Conservation (phyloP, 2,113 vertebrate genomes). For the Lophius piscatorius region DNA sequence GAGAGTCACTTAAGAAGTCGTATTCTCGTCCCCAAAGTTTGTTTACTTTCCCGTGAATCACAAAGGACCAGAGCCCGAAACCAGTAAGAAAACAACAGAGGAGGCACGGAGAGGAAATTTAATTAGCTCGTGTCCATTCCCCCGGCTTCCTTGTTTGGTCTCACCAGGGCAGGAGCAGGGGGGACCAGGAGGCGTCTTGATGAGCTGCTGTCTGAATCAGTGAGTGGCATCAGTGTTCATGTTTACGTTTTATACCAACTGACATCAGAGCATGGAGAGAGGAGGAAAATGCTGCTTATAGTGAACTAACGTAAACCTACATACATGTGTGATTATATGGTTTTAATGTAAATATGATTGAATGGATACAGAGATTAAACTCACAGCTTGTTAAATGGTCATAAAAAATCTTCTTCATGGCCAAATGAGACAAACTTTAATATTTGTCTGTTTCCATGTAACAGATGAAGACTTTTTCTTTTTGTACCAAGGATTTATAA, state of each 20-base stretch:
- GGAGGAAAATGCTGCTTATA: slow-evolving; percentile 48
- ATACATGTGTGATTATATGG: slow-evolving; percentile 3
- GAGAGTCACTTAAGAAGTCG: slow-evolving; percentile 39
- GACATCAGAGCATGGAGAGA: slow-evolving; percentile 16
- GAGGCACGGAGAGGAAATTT: slow-evolving; percentile 69
- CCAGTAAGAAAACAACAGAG: slow-evolving; percentile 72
- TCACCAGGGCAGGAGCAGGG: slow-evolving; percentile 46
- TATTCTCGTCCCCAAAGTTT: slow-evolving; percentile 40
- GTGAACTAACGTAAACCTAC: slow-evolving; percentile 29
- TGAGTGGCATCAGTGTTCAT: slow-evolving; percentile 15
- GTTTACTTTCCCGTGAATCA: slow-evolving; percentile 73
- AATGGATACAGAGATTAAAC: slow-evolving; percentile 1
- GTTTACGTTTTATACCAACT: slow-evolving; percentile 28
- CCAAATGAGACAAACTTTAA: too few relatives aligned
- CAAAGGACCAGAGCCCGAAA: slow-evolving; percentile 63
- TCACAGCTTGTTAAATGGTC: too few relatives aligned
- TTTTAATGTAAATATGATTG: too few relatives aligned
- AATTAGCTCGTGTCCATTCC: slow-evolving; percentile 74
- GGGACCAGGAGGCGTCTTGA: slow-evolving; percentile 42
- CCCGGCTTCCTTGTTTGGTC: slow-evolving; percentile 48
- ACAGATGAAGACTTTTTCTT: too few relatives aligned
- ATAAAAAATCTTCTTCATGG: too few relatives aligned
- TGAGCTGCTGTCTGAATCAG: slow-evolving; percentile 44
- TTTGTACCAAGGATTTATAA: too few relatives aligned
- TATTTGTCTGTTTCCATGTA: too few relatives aligned